Conservation (phyloP, 2,797 vertebrate genomes). For the Selene dorsalis region DNA sequence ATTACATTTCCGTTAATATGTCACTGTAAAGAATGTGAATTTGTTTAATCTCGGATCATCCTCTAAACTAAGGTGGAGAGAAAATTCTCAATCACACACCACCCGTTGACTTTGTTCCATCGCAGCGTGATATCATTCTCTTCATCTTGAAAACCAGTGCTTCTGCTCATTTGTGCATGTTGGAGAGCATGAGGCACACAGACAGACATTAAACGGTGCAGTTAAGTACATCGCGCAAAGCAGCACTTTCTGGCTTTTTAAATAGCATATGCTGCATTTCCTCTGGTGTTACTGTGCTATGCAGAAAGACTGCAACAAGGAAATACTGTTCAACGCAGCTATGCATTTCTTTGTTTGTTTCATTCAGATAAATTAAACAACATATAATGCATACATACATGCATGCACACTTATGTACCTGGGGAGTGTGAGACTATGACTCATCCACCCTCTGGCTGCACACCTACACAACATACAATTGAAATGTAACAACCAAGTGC, state of each 20-base stretch:
- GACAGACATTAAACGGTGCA: conserved; percentile 22
- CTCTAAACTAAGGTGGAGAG: conserved; percentile 29
- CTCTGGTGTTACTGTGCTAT: neutral
- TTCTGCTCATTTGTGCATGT: neutral
- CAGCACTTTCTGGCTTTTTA: neutral
- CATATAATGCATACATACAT: too few species aligned
- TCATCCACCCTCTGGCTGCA: too few species aligned
- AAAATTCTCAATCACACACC: conserved; percentile 37
- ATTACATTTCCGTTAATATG: conserved; percentile 45
- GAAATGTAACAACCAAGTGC: too few species aligned
- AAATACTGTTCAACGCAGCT: neutral
- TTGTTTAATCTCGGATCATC: conserved; percentile 44
- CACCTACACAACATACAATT: too few species aligned
- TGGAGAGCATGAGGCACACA: conserved; percentile 1
- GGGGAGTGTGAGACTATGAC: too few species aligned
- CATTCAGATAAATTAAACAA: too few species aligned
- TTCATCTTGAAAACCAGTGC: conserved; percentile 19
- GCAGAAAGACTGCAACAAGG: conserved; percentile 10
- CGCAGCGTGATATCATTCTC: conserved; percentile 28
- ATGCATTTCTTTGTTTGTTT: neutral
- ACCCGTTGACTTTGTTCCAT: conserved; percentile 44
- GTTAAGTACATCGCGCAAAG: neutral
- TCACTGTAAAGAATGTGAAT: conserved; percentile 42
- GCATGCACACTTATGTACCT: too few species aligned
- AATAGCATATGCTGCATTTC: conserved; percentile 1